Evolutionary conservation across 1,140 invertebrate genomes (phyloP), one percentile per base, ranked within the genome.

Genomic region (Pseudomyrmex pallidus): DNA sequence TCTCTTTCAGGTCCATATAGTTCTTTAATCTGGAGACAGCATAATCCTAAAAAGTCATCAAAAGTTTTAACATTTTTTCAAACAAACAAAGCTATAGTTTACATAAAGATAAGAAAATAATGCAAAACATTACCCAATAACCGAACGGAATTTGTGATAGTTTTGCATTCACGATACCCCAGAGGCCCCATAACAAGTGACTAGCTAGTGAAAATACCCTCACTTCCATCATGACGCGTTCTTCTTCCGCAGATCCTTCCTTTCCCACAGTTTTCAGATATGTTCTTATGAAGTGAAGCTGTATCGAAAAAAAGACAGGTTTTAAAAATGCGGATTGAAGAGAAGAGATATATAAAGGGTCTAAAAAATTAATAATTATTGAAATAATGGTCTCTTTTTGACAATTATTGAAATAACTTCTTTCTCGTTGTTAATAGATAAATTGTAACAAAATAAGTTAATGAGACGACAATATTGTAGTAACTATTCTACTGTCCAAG

Each of bases 151-250:
- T 99, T 89, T 97, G 96, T 0, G 97, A 98, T 13, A 97, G 96
- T 83, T 96, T 96, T 0, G 97, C 97, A 93, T 99, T 98, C 4
- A 99, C 97, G 35, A 99, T 95, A 22, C 96, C 96, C 99, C 99
- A 99, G 0, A 99, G 94, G 2, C 95, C 96, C 99, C 98, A 99
- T 87, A 99, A 97, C 22, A 99, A 96, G 92, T 99, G 98, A n/a
- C 97, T 98, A 17, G 97, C 97, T 54, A 99, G 93, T 0, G 97
- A 96, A 90, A 98, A 99, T 8, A 97, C 94, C 72, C 97, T 96
- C 15, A 98, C 96, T 95, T 99, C 98, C 48, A 93, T 91, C 83
- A 98, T 93, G 12, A 98, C 87, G 15, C 95, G 94, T 72, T 95
- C 95, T 5, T 96, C 94, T 66, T 96, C 95, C 12, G 68, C 48